phyloP scores from a whole-genome alignment of 53 echinoderm and acorn worm species.

The Antedon mediterranea region DNA sequence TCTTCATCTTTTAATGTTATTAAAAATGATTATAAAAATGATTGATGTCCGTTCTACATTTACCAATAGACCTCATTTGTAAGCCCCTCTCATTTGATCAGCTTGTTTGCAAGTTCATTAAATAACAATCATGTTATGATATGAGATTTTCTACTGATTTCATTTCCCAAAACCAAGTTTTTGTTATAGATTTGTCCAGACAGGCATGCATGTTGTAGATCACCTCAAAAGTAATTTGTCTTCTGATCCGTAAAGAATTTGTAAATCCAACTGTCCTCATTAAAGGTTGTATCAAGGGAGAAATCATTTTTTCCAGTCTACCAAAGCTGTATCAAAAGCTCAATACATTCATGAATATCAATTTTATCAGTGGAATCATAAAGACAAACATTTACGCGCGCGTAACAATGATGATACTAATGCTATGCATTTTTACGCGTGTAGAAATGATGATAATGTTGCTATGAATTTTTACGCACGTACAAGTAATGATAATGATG shows the following conservation, averaged over 20 bases:
- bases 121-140: background rate
- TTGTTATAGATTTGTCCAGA: background rate
- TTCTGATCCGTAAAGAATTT: background rate
- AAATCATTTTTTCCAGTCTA: background rate
- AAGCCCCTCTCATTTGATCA: background rate
- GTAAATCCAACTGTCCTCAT: background rate
- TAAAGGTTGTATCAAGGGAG: background rate
- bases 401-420: too few species aligned
- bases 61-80: too few species aligned
- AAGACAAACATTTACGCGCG: too few species aligned
- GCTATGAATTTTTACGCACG: too few species aligned
- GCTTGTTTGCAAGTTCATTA: background rate
- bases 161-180: background rate
- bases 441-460: too few species aligned
- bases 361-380: too few species aligned
- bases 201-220: background rate
- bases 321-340: background rate
- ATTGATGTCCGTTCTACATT: too few species aligned
- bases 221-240: background rate
- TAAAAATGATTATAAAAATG: too few species aligned
- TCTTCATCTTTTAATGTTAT: too few species aligned
- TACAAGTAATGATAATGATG: too few species aligned
- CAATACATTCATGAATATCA: too few species aligned
- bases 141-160: background rate
- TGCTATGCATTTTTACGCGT: too few species aligned